Base-by-base conservation (phyloP, 2,888 invertebrate species). In the Hirudinaria manillensis region DNA sequence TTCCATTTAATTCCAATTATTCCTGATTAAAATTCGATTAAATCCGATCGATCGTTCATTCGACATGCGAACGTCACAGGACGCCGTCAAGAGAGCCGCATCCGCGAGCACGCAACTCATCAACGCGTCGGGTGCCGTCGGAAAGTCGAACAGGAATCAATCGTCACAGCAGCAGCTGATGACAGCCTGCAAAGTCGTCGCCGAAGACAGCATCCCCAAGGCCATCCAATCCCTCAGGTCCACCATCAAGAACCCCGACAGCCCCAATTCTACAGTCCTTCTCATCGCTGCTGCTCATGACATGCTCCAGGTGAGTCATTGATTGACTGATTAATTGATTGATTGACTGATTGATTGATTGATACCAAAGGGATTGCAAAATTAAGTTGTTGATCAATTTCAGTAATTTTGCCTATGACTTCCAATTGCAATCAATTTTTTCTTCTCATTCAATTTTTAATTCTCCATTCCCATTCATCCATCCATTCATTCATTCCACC, bases 101-200 rank as follows among this genome's bases (percentile, higher is more conserved):
- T 90, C 93, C 0, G 91, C 92, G 75, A 93, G 94, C 0, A 94
- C 93, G 0, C 96, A 97, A 84, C 91, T 94, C 81, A 91, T 96
- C 79, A 91, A 93, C 0, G 92, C 95, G 0, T 91, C 94, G 0
- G 92, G 93, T 80, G 91, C 91, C 80, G 93, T 92, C 0, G 89
- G 92, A 85, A 93, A 91, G 84, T 81, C 81, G 27, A 84, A 85
- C 80, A 81, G 81, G 36, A 92, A 92, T 82, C 87, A 87, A 61
- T 83, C 86, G 3, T 88, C 89, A 36, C 89, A 93, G 86, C 91
- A 92, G 82, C 90, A 91, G 29, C 86, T 94, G 0, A 85, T 90
- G 76, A 88, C 89, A 74, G 92, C 93, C 81, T 93, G 93, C 82
- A 88, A 88, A 80, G 81, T 83, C 1, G 89, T 93, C 55, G 89